phyloP scores from a whole-genome alignment of 1,140 invertebrate species.

The Atopsyche davidsoni region DNA sequence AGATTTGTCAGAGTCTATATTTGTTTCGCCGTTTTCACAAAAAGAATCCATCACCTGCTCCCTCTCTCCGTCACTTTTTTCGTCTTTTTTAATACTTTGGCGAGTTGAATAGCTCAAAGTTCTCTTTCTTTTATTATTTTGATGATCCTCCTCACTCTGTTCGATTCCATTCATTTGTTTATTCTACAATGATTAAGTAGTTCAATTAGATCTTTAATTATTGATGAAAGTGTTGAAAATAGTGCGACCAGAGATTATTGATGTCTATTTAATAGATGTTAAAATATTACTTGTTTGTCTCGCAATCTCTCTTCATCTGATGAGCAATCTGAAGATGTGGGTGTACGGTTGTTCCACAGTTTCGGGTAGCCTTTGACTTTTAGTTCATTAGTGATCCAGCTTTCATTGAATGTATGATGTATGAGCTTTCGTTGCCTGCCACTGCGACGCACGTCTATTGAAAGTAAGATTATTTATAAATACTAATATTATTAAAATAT shows the following conservation, averaged over 20 bases:
- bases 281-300: slow-evolving; percentile 4
- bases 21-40: slow-evolving; percentile 19
- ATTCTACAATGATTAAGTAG: too few relatives aligned
- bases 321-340: slow-evolving; percentile 41
- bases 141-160: slow-evolving; percentile 18
- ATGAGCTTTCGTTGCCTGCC: slow-evolving; percentile 45
- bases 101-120: slow-evolving; percentile 5
- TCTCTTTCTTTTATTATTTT: slow-evolving; percentile 14
- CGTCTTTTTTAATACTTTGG: slow-evolving; percentile 24
- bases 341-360: slow-evolving; percentile 37
- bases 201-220: too few relatives aligned
- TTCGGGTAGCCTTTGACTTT: slow-evolving; percentile 48
- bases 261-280: neutral
- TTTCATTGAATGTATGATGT: slow-evolving; percentile 48
- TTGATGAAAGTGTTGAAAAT: neutral
- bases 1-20: slow-evolving; percentile 26
- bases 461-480: slow-evolving; percentile 1
- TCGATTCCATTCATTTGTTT: slow-evolving; percentile 17
- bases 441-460: slow-evolving; percentile 43
- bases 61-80: slow-evolving; percentile 21
- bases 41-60: slow-evolving; percentile 7
- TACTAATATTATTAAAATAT: neutral
- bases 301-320: slow-evolving; percentile 37
- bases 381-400: slow-evolving; percentile 49
- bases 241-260: too few relatives aligned